These are phyloP conservation scores for Tauraco hartlaubi DNA, from an alignment of 2,797 vertebrate genomes.

Conservation along the genomic window DNA sequence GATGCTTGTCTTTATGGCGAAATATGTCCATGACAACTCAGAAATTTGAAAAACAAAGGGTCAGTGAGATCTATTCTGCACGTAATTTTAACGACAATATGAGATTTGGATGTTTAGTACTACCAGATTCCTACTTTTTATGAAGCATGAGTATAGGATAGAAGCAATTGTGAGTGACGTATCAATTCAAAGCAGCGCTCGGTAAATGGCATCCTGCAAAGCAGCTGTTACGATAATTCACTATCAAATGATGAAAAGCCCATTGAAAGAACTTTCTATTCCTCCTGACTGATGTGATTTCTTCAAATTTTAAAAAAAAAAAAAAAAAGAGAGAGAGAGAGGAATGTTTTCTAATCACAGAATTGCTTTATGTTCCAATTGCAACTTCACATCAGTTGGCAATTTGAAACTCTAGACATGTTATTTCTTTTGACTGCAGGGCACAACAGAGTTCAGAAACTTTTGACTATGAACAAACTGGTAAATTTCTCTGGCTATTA, in stretches of 20 bases:
- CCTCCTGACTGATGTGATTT: background rate
- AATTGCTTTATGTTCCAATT: background rate
- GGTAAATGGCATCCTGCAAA: background rate
- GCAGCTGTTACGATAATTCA: background rate
- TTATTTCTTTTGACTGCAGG: constrained; percentile 44
- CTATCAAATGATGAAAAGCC: background rate
- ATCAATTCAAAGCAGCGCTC: background rate
- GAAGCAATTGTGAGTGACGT: background rate
- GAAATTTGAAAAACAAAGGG: background rate
- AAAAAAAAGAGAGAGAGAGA: fast-evolving
- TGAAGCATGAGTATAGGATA: background rate
- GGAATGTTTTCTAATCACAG: background rate
- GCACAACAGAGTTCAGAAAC: background rate
- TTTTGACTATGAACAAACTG: constrained; percentile 5
- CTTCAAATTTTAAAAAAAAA: background rate
- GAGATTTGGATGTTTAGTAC: background rate
- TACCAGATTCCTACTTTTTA: background rate
- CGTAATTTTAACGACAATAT: background rate
- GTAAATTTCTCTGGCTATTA: background rate
- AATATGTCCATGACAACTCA: background rate
- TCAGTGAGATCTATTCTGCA: background rate
- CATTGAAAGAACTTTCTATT: background rate
- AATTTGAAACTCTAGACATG: constrained; percentile 17
- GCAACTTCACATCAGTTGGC: background rate
- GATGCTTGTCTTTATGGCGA: background rate